Conservation (phyloP, 2,113 vertebrate species). For the Sebastes fasciatus region DNA sequence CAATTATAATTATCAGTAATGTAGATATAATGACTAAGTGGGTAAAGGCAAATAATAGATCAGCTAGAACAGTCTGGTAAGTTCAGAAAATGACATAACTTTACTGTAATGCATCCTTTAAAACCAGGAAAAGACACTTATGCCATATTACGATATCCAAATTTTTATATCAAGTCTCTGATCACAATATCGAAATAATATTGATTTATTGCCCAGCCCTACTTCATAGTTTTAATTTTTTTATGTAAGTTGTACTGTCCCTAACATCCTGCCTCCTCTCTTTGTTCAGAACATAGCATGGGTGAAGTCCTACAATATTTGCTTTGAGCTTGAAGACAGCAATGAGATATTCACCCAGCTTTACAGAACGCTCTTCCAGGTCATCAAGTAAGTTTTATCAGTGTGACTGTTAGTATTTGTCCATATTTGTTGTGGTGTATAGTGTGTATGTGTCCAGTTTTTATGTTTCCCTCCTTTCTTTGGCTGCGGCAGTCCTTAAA, state of each 20-base stretch:
- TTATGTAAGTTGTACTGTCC: neutral
- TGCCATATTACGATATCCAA: too few relatives aligned
- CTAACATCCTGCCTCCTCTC: slow-evolving; percentile 14
- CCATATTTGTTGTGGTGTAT: neutral
- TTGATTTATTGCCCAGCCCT: too few relatives aligned
- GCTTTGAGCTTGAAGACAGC: slow-evolving; percentile 98
- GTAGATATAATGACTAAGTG: too few relatives aligned
- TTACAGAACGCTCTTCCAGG: slow-evolving; percentile 97
- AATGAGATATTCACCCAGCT: slow-evolving; percentile 99
- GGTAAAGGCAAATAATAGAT: too few relatives aligned
- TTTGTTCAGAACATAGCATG: slow-evolving; percentile 95
- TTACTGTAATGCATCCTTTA: too few relatives aligned
- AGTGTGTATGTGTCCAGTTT: neutral
- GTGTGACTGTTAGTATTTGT: neutral
- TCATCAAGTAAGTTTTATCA: slow-evolving; percentile 94
- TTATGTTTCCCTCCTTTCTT: neutral
- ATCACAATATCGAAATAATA: too few relatives aligned
- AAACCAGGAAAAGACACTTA: too few relatives aligned
- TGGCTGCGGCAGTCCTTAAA: slow-evolving; percentile 10
- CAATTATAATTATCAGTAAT: too few relatives aligned
- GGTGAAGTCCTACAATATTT: slow-evolving; percentile 99
- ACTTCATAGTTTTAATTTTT: too few relatives aligned
- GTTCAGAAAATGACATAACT: too few relatives aligned
- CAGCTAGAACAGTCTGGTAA: too few relatives aligned
- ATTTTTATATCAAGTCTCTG: too few relatives aligned